Conservation (phyloP, 2,113 vertebrate genomes). For the Plecotus auritus region DNA sequence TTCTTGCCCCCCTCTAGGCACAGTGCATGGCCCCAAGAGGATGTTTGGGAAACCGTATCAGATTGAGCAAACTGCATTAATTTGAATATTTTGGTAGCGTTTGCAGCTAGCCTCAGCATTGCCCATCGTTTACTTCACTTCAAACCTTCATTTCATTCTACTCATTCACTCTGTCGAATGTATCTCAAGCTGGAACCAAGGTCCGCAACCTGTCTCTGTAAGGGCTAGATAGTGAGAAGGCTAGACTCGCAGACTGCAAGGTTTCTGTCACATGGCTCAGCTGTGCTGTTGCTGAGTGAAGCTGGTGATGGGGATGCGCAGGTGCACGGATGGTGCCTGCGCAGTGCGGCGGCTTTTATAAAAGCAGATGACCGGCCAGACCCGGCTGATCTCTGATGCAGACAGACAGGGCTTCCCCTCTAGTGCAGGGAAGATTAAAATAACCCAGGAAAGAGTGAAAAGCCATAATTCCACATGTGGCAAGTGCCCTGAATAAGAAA, state of each 20-base stretch:
- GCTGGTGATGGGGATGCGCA: background rate
- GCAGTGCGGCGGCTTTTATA: background rate
- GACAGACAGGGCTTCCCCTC: background rate
- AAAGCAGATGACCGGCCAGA: background rate
- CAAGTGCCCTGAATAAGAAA: background rate
- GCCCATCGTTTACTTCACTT: background rate
- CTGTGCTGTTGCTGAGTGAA: background rate
- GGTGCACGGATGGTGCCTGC: background rate
- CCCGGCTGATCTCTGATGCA: background rate
- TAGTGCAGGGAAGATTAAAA: background rate
- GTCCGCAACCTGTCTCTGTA: background rate
- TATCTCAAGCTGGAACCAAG: too few species aligned
- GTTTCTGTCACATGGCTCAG: background rate
- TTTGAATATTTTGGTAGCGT: background rate
- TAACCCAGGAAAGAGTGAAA: background rate
- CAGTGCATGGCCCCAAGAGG: background rate
- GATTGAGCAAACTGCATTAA: background rate
- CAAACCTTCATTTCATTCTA: background rate
- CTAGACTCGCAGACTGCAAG: background rate
- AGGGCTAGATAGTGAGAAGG: background rate
- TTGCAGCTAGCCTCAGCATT: background rate
- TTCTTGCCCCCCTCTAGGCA: background rate
- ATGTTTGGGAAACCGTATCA: background rate
- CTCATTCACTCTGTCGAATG: background rate
- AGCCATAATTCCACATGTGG: background rate